phyloP scores from a whole-genome alignment of 2,888 invertebrate genomes.

The Cantharis rufa region DNA sequence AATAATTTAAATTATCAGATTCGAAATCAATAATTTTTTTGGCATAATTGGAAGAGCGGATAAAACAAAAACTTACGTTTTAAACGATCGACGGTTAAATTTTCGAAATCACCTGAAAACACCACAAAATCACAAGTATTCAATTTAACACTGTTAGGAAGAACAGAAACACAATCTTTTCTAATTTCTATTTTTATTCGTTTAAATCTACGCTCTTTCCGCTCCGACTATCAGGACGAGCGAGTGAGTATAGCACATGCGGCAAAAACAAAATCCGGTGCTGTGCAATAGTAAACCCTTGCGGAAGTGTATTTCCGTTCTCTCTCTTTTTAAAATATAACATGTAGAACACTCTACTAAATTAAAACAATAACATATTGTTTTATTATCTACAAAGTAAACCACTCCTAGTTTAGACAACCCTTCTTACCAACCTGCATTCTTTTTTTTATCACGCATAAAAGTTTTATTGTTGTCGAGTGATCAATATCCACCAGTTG shows the following conservation, averaged over 20 bases:
- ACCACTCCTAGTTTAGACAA: constrained; percentile 11
- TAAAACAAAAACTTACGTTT: background rate
- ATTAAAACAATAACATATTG: constrained; percentile 13
- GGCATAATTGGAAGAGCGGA: no score
- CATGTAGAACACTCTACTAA: constrained; percentile 19
- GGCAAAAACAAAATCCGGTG: constrained; percentile 20
- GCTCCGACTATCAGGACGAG: background rate
- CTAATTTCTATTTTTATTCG: background rate
- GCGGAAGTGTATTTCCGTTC: constrained; percentile 28
- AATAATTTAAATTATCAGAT: no score
- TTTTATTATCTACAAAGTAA: background rate
- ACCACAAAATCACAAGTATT: background rate
- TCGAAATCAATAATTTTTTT: no score
- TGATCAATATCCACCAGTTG: background rate
- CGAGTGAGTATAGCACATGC: constrained; percentile 9
- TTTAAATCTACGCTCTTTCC: constrained; percentile 5
- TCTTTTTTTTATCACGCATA: constrained; percentile 1
- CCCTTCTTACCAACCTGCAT: background rate
- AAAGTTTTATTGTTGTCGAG: background rate
- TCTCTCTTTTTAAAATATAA: constrained; percentile 8
- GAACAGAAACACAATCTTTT: background rate
- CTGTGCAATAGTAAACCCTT: constrained; percentile 18
- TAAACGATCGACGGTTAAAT: background rate
- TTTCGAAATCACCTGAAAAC: background rate
- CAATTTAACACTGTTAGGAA: background rate